Evolutionary conservation across 2,797 vertebrate species (phyloP).

Genomic region (Psittacula derbiana): DNA sequence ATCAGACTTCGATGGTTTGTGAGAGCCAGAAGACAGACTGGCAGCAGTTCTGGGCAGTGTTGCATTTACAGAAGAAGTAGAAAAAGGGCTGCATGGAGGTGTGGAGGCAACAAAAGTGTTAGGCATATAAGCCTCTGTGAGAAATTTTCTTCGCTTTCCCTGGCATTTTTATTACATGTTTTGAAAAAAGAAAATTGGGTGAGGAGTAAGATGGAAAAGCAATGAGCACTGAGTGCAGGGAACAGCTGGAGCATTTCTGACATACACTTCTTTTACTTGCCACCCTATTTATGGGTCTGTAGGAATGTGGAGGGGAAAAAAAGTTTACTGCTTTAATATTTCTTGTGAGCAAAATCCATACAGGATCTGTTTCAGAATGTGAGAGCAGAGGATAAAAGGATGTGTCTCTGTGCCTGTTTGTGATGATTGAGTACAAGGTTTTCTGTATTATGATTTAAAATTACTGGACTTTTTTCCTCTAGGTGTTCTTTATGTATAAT

Average conservation of each 20-base stretch:
- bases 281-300: conserved; percentile 33
- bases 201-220: neutral
- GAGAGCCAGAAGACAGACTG: neutral
- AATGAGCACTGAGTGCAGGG: neutral
- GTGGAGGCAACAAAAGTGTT: neutral
- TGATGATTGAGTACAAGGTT: conserved; percentile 10
- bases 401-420: neutral
- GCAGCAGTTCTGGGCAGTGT: neutral
- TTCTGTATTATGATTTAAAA: conserved; percentile 6
- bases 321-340: conserved; percentile 65
- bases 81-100: neutral
- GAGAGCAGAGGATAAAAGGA: conserved; percentile 40
- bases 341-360: conserved; percentile 57
- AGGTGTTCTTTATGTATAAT: neutral
- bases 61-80: neutral
- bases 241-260: conserved; percentile 65
- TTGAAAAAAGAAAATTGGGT: conserved; percentile 16
- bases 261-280: conserved; percentile 46
- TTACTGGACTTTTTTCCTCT: neutral
- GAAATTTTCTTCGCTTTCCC: neutral
- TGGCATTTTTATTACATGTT: conserved; percentile 39
- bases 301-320: conserved; percentile 45
- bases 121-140: neutral
- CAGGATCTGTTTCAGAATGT: conserved; percentile 47
- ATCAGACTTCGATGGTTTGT: neutral